Evolutionary conservation across 2,888 invertebrate genomes (phyloP).

Genomic region (Cotesia congregata): DNA sequence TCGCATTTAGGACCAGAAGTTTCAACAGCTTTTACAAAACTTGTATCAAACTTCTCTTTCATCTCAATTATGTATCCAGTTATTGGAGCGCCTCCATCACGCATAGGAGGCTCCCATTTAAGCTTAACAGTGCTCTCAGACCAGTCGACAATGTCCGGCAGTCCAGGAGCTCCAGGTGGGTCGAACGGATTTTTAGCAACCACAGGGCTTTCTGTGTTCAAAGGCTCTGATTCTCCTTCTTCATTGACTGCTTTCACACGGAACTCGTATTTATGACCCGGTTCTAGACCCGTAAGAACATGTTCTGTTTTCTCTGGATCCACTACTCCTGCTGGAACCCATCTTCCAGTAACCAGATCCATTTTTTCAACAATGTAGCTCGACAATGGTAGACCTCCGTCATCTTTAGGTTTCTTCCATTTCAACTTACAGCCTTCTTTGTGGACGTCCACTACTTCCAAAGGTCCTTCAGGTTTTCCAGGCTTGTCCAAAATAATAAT

Average conservation of each 20-base stretch:
- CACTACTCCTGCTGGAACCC: conserved; percentile 89
- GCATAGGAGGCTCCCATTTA: conserved; percentile 91
- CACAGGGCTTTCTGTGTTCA: conserved; percentile 89
- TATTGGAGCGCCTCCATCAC: conserved; percentile 94
- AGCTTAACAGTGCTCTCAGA: conserved; percentile 91
- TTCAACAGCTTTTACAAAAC: conserved; percentile 88
- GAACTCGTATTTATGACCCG: conserved; percentile 97
- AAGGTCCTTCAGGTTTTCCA: conserved; percentile 90
- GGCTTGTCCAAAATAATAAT: conserved; percentile 90
- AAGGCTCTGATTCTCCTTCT: conserved; percentile 96
- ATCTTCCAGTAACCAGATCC: conserved; percentile 88
- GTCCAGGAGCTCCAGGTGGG: conserved; percentile 87
- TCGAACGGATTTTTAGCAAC: conserved; percentile 98
- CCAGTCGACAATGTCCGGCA: conserved; percentile 92
- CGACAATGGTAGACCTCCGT: conserved; percentile 92
- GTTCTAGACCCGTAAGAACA: conserved; percentile 90
- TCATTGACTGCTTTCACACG: conserved; percentile 97
- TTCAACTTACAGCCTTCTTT: conserved; percentile 94
- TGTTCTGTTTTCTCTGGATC: conserved; percentile 87
- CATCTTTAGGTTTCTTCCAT: conserved; percentile 97
- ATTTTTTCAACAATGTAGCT: conserved; percentile 95
- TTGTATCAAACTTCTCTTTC: conserved; percentile 88
- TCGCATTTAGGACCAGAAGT: conserved; percentile 86
- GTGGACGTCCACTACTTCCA: conserved; percentile 91
- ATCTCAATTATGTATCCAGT: conserved; percentile 93